Percentiles rank a stretch among this genome's conserved stretches.
These are phyloP conservation scores for Euclidia mi DNA, from an alignment of 2,888 invertebrate genomes.

Conservation along the genomic window DNA sequence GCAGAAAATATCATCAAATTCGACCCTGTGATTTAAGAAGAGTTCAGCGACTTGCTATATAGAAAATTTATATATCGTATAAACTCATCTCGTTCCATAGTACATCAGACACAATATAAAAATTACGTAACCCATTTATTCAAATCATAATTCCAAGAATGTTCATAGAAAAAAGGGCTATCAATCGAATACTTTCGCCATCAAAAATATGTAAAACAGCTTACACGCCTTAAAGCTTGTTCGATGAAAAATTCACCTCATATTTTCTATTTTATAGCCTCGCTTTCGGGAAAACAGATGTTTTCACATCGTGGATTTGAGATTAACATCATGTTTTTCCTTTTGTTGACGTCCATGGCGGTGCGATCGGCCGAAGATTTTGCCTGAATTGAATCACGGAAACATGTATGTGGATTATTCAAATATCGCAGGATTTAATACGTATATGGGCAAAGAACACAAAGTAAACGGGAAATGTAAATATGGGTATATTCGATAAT, in stretches of 20 bases:
- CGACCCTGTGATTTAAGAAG: no score
- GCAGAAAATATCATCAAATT: no score
- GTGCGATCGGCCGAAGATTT: constrained; percentile 37
- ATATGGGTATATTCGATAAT: no score
- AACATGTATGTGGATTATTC: constrained; percentile 43
- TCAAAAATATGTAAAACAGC: constrained; percentile 53
- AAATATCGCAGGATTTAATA: constrained; percentile 36
- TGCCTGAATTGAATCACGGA: constrained; percentile 37
- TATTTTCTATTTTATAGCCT: constrained; percentile 51
- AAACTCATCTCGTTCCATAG: no score
- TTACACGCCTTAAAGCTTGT: constrained; percentile 46
- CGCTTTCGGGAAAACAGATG: constrained; percentile 46
- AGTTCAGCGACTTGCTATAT: no score
- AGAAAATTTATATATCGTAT: no score
- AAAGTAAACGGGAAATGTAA: no score
- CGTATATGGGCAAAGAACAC: no score
- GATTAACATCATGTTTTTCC: constrained; percentile 58
- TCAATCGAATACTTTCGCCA: constrained; percentile 33
- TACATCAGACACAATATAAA: no score
- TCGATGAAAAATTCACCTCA: constrained; percentile 39
- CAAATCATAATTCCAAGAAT: no score
- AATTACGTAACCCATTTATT: no score
- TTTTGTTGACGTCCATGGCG: constrained; percentile 50
- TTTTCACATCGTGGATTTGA: constrained; percentile 53
- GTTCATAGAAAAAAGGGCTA: neutral